Percentiles rank a stretch among this genome's conserved stretches.
Evolutionary conservation across 2,888 invertebrate species (phyloP).

Genomic region (Adineta ricciae): DNA sequence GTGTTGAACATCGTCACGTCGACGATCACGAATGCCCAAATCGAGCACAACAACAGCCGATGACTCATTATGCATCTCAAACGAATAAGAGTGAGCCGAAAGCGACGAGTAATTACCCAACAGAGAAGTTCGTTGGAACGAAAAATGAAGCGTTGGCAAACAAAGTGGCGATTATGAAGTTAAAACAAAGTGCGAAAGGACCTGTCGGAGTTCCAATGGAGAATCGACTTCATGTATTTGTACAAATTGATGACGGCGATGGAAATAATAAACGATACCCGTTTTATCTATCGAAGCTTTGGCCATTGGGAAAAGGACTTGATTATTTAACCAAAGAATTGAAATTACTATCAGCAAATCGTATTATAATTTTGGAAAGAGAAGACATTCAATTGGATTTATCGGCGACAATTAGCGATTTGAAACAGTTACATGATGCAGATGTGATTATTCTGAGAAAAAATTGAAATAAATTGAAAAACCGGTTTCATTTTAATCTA

Average conservation of each 20-base stretch:
- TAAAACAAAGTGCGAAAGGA: slow-evolving; percentile 30
- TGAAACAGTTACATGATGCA: neutral
- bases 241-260: slow-evolving; percentile 22
- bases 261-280: slow-evolving; percentile 20
- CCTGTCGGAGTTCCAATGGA: slow-evolving; percentile 25
- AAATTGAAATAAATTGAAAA: neutral
- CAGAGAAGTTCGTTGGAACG: slow-evolving; percentile 16
- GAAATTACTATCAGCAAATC: neutral
- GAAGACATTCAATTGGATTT: neutral
- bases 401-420: neutral
- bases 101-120: neutral
- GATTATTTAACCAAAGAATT: slow-evolving; percentile 30
- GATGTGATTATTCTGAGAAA: neutral
- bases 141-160: slow-evolving; percentile 30
- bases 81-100: slow-evolving; percentile 19
- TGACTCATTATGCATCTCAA: neutral
- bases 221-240: slow-evolving; percentile 22
- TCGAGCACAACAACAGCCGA: neutral
- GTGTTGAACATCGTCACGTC: slow-evolving; percentile 29
- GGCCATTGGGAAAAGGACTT: slow-evolving; percentile 30
- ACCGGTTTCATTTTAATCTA: too few species aligned
- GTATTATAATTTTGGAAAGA: neutral
- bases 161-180: slow-evolving; percentile 30
- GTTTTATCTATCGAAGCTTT: slow-evolving; percentile 30
- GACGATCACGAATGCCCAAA: slow-evolving; percentile 25